These are phyloP conservation scores for Pseudeuparius sepicola DNA, from an alignment of 2,888 invertebrate genomes.

Conservation along the genomic window DNA sequence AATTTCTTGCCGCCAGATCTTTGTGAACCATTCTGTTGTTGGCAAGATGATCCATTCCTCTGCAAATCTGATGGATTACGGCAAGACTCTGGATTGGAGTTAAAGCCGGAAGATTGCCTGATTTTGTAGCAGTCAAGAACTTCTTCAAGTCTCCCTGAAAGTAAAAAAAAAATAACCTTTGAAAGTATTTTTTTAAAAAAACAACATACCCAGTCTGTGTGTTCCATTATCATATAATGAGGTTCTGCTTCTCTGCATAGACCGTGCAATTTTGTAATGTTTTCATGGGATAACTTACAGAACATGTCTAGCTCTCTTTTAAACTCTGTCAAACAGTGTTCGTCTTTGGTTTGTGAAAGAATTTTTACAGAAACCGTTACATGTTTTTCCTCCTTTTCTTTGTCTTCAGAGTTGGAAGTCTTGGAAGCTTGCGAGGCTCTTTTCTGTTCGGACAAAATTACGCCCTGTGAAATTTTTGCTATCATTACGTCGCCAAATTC, in stretches of 20 bases:
- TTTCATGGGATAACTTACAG: constrained; percentile 70
- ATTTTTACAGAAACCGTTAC: constrained; percentile 63
- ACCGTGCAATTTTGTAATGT: constrained; percentile 69
- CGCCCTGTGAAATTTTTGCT: constrained; percentile 45
- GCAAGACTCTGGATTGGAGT: constrained; percentile 56
- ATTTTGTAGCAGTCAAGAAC: constrained; percentile 64
- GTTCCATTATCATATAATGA: constrained; percentile 80
- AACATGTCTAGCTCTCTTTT: constrained; percentile 83
- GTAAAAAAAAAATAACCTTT: background rate
- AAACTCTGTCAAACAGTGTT: constrained; percentile 70
- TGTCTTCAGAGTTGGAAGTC: constrained; percentile 27
- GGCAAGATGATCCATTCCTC: constrained; percentile 71
- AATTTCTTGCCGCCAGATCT: constrained; percentile 87
- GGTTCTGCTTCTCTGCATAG: constrained; percentile 78
- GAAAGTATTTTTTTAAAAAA: constrained; percentile 1
- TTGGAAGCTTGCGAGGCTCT: constrained; percentile 24
- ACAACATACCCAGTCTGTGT: constrained; percentile 78
- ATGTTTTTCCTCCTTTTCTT: constrained; percentile 38
- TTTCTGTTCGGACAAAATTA: constrained; percentile 28
- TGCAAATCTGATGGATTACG: constrained; percentile 65
- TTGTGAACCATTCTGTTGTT: constrained; percentile 72
- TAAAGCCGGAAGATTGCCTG: constrained; percentile 48
- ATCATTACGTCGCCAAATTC: constrained; percentile 87
- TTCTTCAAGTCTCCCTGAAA: constrained; percentile 83
- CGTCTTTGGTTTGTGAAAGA: constrained; percentile 66